Evolutionary conservation across 92 coral and sea anemone genomes (phyloP), one percentile per base, ranked within the genome.

Genomic region (Zoanthus sociatus): DNA sequence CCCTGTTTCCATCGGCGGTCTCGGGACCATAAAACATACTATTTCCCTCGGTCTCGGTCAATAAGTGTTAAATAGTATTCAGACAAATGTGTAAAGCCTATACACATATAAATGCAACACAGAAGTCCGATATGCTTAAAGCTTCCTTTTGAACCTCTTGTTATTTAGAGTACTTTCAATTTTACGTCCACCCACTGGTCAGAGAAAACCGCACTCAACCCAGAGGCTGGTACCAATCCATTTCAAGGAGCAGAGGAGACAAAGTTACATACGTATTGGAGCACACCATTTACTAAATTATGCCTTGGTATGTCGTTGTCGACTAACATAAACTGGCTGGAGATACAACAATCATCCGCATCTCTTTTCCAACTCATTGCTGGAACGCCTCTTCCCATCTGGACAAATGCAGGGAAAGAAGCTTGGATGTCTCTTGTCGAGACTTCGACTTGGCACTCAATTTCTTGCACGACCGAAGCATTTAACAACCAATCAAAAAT

Each of bases 241-340:
- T 73, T 81, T 13, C 4, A 21, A 0, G 63, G 46, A 26, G 9
- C 11, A 58, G 47, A 66, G 6, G 85, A 81, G 85, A 64, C 75
- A 5, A 81, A 66, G 7, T 44, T 20, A 14, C 85, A 81, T 50
- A 81, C 85, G 10, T 81, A 64, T 53, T 81, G 75, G 85, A 81
- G 76, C 45, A 81, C 85, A 20, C 85, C 85, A 61, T 61, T 81
- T 56, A 81, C 85, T 46, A 67, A 30, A 47, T 20, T 81, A 46
- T 81, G 85, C 21, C 7, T 81, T 2, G 85, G 76, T 26, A 81
- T 48, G 76, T 45, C 60, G 20, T 20, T 15, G 61, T 13, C 63
- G 11, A 4, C 20, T 18, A 12, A 0, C 11, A 66, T 58, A 0
- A 66, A 13, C 9, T 81, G 85, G 85, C 16, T 81, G 45, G 84